Percentiles rank a stretch among this genome's conserved stretches.
These are phyloP conservation scores for Lipotes vexillifer DNA, from an alignment of 2,113 vertebrate species.

Conservation along the genomic window DNA sequence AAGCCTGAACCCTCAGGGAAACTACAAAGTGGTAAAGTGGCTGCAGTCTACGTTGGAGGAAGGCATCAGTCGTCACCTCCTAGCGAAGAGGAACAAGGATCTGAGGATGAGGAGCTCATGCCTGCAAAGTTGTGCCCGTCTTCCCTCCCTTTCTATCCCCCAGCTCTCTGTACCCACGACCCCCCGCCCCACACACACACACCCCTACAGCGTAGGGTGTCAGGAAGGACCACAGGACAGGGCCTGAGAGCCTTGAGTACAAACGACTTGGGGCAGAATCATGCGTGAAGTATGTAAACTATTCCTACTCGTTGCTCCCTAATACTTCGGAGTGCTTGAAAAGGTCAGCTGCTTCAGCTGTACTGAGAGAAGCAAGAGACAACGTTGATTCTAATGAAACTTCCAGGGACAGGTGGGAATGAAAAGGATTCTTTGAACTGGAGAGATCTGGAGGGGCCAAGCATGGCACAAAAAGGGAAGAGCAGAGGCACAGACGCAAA, in stretches of 20 bases:
- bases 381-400: not conserved
- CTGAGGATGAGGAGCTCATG: not conserved
- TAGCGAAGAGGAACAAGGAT: not conserved
- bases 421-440: not conserved
- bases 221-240: not conserved
- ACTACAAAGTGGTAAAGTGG: not conserved
- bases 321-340: not conserved
- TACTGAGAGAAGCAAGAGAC: not conserved
- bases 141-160: not conserved
- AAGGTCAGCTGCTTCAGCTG: not conserved
- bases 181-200: not conserved
- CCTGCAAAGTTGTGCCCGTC: not conserved
- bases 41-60: not conserved
- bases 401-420: not conserved
- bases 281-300: not conserved
- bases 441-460: not conserved
- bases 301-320: not conserved
- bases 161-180: accelerated
- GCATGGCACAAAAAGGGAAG: not conserved
- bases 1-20: not conserved
- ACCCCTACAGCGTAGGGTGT: not conserved
- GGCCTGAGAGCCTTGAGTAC: not conserved
- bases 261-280: not conserved
- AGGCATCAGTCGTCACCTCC: not conserved
- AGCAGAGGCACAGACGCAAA: not conserved